phyloP scores from a whole-genome alignment of 1,140 invertebrate genomes.

The Gryon sp. region DNA sequence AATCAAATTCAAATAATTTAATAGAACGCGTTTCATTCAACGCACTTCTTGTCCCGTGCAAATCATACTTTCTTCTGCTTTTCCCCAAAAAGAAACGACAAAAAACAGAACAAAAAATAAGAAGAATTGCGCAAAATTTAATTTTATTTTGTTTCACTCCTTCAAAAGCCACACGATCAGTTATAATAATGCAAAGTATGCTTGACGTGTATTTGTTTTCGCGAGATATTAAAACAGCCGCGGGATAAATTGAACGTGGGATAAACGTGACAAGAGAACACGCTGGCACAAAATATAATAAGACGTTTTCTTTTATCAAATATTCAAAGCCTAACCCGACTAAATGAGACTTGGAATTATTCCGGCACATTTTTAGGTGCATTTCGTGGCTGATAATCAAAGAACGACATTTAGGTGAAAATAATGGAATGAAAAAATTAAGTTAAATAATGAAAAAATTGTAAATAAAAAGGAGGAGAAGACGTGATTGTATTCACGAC shows the following conservation, averaged over 20 bases:
- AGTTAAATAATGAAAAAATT: too few species aligned
- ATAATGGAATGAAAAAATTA: constrained; percentile 18
- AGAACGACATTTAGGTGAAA: constrained; percentile 27
- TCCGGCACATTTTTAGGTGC: constrained; percentile 11
- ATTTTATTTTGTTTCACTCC: not conserved
- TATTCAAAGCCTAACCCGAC: constrained; percentile 34
- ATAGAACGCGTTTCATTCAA: constrained; percentile 3
- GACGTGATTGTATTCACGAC: not conserved
- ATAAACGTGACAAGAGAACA: constrained; percentile 32
- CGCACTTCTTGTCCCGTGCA: constrained; percentile 9
- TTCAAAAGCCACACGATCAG: constrained; percentile 2
- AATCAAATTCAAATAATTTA: constrained; percentile 42
- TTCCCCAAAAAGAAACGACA: too few species aligned
- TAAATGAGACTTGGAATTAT: constrained; percentile 16
- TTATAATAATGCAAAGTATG: constrained; percentile 15
- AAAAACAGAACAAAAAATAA: too few species aligned
- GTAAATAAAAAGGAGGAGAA: too few species aligned
- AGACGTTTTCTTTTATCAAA: constrained; percentile 53
- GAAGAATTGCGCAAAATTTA: not conserved
- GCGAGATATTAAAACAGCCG: constrained; percentile 24
- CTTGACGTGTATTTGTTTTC: constrained; percentile 35
- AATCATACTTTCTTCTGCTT: not conserved
- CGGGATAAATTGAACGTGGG: constrained; percentile 40
- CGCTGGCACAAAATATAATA: constrained; percentile 24
- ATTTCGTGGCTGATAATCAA: not conserved